Percentiles rank a stretch among this genome's conserved stretches.
These are phyloP conservation scores for Eretmocerus hayati DNA, from an alignment of 2,888 invertebrate species.

Conservation along the genomic window DNA sequence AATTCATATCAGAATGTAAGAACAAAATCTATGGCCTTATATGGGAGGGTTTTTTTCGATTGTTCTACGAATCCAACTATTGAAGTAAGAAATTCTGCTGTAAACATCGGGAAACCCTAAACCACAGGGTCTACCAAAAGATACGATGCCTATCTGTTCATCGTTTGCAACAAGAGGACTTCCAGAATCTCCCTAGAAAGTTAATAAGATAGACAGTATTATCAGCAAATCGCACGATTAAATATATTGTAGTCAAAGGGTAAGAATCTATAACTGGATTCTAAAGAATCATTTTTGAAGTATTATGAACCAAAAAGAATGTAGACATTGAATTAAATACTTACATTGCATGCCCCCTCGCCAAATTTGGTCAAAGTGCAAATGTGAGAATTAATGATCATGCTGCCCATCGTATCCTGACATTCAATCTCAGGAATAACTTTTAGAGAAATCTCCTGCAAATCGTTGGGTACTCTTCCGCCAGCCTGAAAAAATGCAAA, in stretches of 20 bases:
- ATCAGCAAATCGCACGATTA: background rate
- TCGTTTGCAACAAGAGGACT: constrained; percentile 2
- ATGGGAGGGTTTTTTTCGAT: background rate
- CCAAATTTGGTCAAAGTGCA: constrained; percentile 1
- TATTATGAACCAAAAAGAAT: no score
- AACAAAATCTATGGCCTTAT: no score
- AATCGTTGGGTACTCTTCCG: background rate
- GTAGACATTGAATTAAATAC: no score
- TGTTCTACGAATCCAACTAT: background rate
- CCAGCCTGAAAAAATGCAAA: background rate
- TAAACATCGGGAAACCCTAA: background rate
- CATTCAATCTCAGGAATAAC: background rate
- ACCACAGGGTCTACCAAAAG: constrained; percentile 1
- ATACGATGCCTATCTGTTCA: constrained; percentile 2
- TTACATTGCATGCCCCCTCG: constrained; percentile 4
- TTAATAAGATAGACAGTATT: background rate
- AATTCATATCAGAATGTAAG: no score
- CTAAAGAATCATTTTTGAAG: no score
- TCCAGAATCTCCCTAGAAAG: constrained; percentile 1
- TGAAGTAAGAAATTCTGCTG: background rate
- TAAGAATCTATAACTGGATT: no score
- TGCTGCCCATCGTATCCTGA: background rate
- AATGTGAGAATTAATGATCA: background rate
- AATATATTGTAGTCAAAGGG: no score
- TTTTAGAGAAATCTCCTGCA: background rate